Conservation (phyloP, 2,797 vertebrate species). For the Numenius phaeopus region DNA sequence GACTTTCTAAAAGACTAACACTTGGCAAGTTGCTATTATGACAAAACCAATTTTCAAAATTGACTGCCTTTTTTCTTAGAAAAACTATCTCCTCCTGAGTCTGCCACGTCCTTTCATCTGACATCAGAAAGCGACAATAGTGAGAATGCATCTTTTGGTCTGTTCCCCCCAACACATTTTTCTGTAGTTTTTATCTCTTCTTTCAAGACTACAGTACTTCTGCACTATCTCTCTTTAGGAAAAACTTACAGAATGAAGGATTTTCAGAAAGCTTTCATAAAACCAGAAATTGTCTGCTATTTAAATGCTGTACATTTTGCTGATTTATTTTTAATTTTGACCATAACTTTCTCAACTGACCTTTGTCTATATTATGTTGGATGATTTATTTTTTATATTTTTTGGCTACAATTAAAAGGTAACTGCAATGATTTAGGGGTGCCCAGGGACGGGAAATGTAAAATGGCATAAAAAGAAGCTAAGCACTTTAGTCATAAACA, state of each 20-base stretch:
- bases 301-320: not conserved
- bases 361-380: not conserved
- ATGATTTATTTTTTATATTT: not conserved
- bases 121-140: not conserved
- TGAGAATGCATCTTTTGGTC: not conserved
- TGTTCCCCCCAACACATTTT: not conserved
- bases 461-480: not conserved
- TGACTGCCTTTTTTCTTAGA: not conserved
- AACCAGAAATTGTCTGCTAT: not conserved
- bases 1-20: not conserved
- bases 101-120: not conserved
- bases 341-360: not conserved
- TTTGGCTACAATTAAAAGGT: not conserved
- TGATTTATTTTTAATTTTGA: not conserved
- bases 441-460: not conserved
- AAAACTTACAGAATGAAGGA: not conserved
- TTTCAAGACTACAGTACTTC: not conserved
- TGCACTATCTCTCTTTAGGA: not conserved
- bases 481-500: not conserved
- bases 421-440: not conserved
- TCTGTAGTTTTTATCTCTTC: not conserved
- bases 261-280: not conserved
- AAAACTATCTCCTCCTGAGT: not conserved
- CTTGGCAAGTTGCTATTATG: not conserved
- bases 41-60: slow-evolving; percentile 38